Evolutionary conservation across 2,888 invertebrate species (phyloP).

Genomic region (Chymomyza amoena): DNA sequence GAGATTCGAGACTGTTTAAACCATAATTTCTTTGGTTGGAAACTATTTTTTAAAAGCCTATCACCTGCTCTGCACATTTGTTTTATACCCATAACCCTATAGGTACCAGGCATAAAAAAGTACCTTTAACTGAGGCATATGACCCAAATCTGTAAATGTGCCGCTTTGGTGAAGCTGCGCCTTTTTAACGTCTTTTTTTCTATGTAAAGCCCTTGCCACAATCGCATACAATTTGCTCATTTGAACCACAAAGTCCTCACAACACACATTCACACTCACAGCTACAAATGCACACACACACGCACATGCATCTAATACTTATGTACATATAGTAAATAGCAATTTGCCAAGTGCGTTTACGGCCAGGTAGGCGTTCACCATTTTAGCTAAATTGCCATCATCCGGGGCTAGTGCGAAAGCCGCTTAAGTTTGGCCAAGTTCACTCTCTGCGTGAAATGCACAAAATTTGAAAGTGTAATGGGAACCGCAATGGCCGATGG

Average conservation of each 20-base stretch:
- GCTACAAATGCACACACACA: constrained; percentile 25
- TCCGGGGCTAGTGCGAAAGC: constrained; percentile 54
- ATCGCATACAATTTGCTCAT: constrained; percentile 73
- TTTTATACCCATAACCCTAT: no score
- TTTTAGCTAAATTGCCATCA: constrained; percentile 70
- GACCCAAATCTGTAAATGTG: constrained; percentile 58
- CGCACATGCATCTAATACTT: constrained; percentile 49
- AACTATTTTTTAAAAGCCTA: no score
- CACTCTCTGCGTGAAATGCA: constrained; percentile 42
- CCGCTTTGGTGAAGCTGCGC: constrained; percentile 28
- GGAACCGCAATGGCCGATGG: constrained; percentile 48
- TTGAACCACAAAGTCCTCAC: constrained; percentile 47
- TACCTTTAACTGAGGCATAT: constrained; percentile 37
- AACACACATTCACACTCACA: constrained; percentile 26
- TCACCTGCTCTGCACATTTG: no score
- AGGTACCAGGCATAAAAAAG: background rate
- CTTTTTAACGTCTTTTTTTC: background rate
- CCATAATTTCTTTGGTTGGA: no score
- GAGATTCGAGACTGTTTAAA: no score
- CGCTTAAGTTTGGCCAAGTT: constrained; percentile 53
- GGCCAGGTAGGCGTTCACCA: constrained; percentile 67
- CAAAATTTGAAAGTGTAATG: constrained; percentile 67
- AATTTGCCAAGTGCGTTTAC: constrained; percentile 69
- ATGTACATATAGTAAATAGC: constrained; percentile 57
- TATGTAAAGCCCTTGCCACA: constrained; percentile 42